phyloP scores from a whole-genome alignment of 2,888 invertebrate species.

The Perizoma flavofasciatum region DNA sequence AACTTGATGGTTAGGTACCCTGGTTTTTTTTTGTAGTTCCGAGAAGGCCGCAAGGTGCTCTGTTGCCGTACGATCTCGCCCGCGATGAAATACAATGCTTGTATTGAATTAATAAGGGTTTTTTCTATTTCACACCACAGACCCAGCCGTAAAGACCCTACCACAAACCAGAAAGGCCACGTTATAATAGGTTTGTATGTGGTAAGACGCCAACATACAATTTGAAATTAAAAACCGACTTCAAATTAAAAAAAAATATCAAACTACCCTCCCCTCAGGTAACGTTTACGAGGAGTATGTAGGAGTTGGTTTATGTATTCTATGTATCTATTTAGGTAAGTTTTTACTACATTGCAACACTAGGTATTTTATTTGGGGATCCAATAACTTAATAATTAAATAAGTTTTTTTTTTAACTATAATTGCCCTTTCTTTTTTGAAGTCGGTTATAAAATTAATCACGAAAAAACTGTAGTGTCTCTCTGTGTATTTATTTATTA shows the following conservation, averaged over 20 bases:
- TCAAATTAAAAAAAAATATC: slow-evolving; percentile 18
- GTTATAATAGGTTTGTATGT: slow-evolving; percentile 80
- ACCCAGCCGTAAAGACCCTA: slow-evolving; percentile 71
- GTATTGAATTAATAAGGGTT: slow-evolving; percentile 67
- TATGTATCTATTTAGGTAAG: slow-evolving; percentile 12
- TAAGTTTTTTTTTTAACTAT: background rate
- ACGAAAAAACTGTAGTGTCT: slow-evolving; percentile 26
- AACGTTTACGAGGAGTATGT: too few species aligned
- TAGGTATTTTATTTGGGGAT: background rate
- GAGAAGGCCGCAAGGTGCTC: slow-evolving; percentile 19
- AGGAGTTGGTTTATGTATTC: background rate
- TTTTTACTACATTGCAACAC: background rate
- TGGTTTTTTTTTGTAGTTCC: slow-evolving; percentile 13
- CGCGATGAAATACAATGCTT: slow-evolving; percentile 29
- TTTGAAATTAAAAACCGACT: slow-evolving; percentile 36
- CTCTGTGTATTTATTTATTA: slow-evolving; percentile 30
- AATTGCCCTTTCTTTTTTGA: slow-evolving; percentile 12
- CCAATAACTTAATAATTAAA: too few species aligned
- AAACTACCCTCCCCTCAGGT: background rate
- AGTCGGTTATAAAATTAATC: slow-evolving; percentile 25
- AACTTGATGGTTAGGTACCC: too few species aligned
- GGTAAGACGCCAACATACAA: slow-evolving; percentile 83
- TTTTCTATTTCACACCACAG: slow-evolving; percentile 76
- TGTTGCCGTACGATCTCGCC: slow-evolving; percentile 24
- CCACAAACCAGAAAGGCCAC: slow-evolving; percentile 60